Percentiles rank a stretch among this genome's conserved stretches.
phyloP scores from a whole-genome alignment of 1,140 invertebrate genomes.

The Hyles vespertilio region DNA sequence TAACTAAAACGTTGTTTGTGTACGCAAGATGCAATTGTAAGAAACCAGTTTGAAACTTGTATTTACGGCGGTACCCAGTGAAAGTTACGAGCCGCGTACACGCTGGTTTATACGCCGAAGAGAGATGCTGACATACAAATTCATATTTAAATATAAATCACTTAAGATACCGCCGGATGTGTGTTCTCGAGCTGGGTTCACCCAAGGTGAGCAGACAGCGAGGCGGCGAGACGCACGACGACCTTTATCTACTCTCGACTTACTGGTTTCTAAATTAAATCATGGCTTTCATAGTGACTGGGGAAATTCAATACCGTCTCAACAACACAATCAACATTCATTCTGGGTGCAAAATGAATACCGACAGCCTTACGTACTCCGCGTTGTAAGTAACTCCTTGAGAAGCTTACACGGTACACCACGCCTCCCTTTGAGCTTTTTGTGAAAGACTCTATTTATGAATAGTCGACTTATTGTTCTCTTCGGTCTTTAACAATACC shows the following conservation, averaged over 20 bases:
- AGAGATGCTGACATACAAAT: conserved; percentile 35
- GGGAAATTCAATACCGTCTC: conserved; percentile 60
- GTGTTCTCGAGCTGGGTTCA: conserved; percentile 31
- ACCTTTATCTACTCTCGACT: conserved; percentile 52
- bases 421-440: neutral
- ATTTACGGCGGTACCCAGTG: conserved; percentile 24
- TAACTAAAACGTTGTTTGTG: conserved; percentile 19
- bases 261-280: conserved; percentile 65
- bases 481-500: too few relatives aligned
- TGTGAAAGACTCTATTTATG: neutral
- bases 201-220: conserved; percentile 66
- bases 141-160: conserved; percentile 44
- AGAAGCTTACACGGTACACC: neutral
- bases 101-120: conserved; percentile 25
- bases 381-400: neutral
- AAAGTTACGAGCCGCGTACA: conserved; percentile 42
- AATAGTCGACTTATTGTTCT: too few relatives aligned
- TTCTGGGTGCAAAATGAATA: neutral
- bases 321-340: conserved; percentile 15
- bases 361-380: too few relatives aligned
- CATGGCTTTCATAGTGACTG: conserved; percentile 44
- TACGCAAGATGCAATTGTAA: conserved; percentile 18
- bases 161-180: conserved; percentile 38
- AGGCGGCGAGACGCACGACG: conserved; percentile 50
- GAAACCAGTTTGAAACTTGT: conserved; percentile 10